Percentiles rank a stretch among this genome's conserved stretches.
Conservation (phyloP, 2,797 vertebrate species). For the Heliangelus exortis region DNA sequence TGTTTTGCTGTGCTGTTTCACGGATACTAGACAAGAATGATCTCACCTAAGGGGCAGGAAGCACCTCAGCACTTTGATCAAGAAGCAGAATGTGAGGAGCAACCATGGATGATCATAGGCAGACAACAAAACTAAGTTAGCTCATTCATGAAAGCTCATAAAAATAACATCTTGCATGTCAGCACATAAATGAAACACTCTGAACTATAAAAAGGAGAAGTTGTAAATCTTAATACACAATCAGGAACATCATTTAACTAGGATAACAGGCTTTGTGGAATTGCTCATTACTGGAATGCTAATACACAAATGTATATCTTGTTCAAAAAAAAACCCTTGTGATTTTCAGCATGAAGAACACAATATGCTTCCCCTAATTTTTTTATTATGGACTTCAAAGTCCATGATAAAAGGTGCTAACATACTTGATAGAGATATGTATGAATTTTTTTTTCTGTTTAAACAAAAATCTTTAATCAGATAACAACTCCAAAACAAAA, state of each 20-base stretch:
- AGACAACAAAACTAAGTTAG: not conserved
- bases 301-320: not conserved
- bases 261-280: not conserved
- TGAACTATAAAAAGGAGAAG: not conserved
- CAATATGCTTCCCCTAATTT: not conserved
- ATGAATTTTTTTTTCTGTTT: not conserved
- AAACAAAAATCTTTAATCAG: not conserved
- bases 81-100: not conserved
- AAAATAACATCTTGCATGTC: not conserved
- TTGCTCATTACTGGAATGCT: not conserved
- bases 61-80: not conserved
- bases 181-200: not conserved
- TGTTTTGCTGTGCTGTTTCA: not conserved
- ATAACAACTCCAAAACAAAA: not conserved
- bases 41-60: not conserved
- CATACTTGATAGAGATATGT: not conserved
- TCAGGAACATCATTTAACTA: not conserved
- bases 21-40: not conserved
- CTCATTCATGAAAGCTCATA: not conserved
- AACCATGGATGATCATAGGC: not conserved
- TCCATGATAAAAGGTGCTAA: fast-evolving
- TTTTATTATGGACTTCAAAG: not conserved
- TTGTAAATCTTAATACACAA: not conserved
- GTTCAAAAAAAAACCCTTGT: not conserved
- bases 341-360: not conserved